Percentiles rank a stretch among this genome's conserved stretches.
phyloP scores from a whole-genome alignment of 2,113 vertebrate genomes.

The Cyanoramphus novaezelandiae region DNA sequence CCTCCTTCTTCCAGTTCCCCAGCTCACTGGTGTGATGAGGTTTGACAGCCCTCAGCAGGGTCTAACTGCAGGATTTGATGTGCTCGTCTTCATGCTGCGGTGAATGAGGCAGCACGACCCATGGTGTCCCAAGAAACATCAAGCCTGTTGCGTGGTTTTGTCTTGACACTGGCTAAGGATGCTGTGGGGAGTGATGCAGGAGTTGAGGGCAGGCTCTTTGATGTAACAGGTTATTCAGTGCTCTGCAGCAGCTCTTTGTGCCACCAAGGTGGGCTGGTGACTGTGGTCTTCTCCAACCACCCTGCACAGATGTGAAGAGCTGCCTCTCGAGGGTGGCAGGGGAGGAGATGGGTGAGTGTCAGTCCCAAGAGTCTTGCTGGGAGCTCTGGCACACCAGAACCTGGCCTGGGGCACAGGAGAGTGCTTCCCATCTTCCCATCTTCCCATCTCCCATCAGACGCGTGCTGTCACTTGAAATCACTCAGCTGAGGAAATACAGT shows the following conservation, averaged over 20 bases:
- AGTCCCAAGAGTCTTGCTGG: neutral
- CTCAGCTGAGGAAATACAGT: neutral
- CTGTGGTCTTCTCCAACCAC: neutral
- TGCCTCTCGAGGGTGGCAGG: neutral
- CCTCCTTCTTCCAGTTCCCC: neutral
- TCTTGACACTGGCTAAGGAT: rapidly evolving
- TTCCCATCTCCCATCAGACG: neutral
- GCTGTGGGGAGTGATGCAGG: neutral
- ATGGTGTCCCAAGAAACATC: rapidly evolving
- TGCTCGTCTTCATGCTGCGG: neutral
- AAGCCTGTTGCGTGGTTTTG: neutral
- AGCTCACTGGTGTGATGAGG: rapidly evolving
- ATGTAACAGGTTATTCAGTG: neutral
- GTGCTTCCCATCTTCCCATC: rapidly evolving
- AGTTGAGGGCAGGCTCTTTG: neutral
- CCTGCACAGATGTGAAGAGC: neutral
- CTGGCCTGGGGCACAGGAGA: neutral
- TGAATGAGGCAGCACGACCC: neutral
- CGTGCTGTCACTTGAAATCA: rapidly evolving
- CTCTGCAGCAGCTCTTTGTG: neutral
- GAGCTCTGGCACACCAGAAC: rapidly evolving
- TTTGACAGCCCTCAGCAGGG: neutral
- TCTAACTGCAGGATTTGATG: neutral
- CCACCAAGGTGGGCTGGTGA: rapidly evolving
- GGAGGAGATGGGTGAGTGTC: rapidly evolving